Evolutionary conservation across 2,888 invertebrate genomes (phyloP), one percentile per base, ranked within the genome.

Genomic region (Timandra comae): DNA sequence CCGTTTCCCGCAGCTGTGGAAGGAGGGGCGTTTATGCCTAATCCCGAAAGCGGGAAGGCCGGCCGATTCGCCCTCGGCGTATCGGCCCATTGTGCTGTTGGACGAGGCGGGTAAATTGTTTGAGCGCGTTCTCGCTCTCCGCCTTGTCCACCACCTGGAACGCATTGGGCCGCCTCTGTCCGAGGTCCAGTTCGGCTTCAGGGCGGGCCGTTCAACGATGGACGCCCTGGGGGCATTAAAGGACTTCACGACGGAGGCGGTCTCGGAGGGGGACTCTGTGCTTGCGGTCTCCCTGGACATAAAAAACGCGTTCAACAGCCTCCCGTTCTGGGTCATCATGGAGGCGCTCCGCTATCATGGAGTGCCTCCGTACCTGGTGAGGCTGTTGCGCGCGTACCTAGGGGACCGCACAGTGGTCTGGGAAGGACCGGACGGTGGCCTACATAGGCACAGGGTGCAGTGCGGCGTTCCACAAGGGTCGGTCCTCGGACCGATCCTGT

Each of bases 281-380:
- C 6, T 16, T 3, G 16, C 6, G 16, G 16, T 16, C 4, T 16
- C 16, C 16, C 4, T 16, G 16, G 16, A 16, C 16, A 16, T 16
- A 1, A 5, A 38, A 20, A 53, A 54, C 19, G 49, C 50, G 1
- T 57, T 54, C 10, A 53, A 54, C 12, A 27, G 40, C n/a, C 24
- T 57, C 3, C 54, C 53, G 20, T 50, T 44, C 37, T 4, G 7
- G 1, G 25, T 33, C 3, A 52, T 62, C 2, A 12, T 7, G 30
- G 43, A 42, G 28, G 49, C 49, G 0, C 38, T 61, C 0, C 6
- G 16, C 0, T 38, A 36, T 9, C 51, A 51, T 16, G 5, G 29
- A 1, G 39, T 56, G 12, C 51, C 55, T 0, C 4, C 7, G 1
- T 48, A 47, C 27, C n/a, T 49, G 7, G 3, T 7, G 4, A 1